phyloP scores from a whole-genome alignment of 2,797 vertebrate genomes.

The Enteromius unitaeniatus region DNA sequence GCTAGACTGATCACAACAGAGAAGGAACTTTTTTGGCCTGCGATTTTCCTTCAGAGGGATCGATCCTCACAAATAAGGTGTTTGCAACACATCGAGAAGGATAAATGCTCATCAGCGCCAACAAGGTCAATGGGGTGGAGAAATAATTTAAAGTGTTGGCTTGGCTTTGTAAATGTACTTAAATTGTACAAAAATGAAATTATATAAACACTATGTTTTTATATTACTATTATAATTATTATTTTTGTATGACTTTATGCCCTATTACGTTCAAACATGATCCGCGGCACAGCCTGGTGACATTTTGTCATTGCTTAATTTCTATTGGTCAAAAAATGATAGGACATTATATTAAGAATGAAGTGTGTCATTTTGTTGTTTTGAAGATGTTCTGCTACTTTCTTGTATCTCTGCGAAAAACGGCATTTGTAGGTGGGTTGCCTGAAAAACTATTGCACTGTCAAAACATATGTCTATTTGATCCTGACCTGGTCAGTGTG shows the following conservation, averaged over 20 bases:
- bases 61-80: not conserved
- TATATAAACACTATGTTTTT: constrained; percentile 76
- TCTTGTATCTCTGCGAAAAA: not conserved
- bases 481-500: not conserved
- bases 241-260: constrained; percentile 76
- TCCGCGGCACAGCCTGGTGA: not conserved
- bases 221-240: constrained; percentile 39
- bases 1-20: not conserved
- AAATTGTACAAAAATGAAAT: constrained; percentile 89
- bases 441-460: not conserved
- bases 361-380: not conserved
- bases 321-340: constrained; percentile 7
- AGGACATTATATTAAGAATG: not conserved
- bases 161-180: constrained; percentile 79
- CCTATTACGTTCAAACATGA: not conserved
- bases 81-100: not conserved
- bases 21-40: not conserved
- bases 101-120: not conserved
- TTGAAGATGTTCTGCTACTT: not conserved
- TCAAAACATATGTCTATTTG: not conserved
- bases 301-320: not conserved
- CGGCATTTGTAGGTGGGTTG: not conserved
- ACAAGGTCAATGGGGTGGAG: not conserved
- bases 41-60: not conserved
- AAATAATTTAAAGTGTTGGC: constrained; percentile 24